These are phyloP conservation scores for Globia sparganii DNA, from an alignment of 2,888 invertebrate species.

Conservation along the genomic window DNA sequence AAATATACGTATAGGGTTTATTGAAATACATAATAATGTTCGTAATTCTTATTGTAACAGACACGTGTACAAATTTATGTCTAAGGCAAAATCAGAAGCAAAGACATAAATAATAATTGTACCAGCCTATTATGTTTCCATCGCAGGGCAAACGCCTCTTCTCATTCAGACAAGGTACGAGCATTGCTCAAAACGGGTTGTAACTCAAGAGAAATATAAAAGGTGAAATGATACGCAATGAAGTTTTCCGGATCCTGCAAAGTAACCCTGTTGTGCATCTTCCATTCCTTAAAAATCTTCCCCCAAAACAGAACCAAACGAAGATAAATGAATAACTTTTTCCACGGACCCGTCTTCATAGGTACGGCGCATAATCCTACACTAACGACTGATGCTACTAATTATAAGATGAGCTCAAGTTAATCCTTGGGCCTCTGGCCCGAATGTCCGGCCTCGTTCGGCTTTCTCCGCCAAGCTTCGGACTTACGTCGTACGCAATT, in stretches of 20 bases:
- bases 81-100: too few species aligned
- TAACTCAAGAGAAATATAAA: neutral
- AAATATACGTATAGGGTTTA: too few species aligned
- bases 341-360: slow-evolving; percentile 36
- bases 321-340: slow-evolving; percentile 44
- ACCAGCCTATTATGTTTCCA: too few species aligned
- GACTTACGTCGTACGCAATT: slow-evolving; percentile 67
- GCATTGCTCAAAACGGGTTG: too few species aligned
- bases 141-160: too few species aligned
- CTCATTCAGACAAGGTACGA: too few species aligned
- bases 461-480: slow-evolving; percentile 63
- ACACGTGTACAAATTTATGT: too few species aligned
- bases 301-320: slow-evolving; percentile 1
- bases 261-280: neutral
- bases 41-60: too few species aligned
- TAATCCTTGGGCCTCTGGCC: slow-evolving; percentile 65
- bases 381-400: slow-evolving; percentile 65
- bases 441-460: slow-evolving; percentile 53
- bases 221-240: neutral
- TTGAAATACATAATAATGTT: too few species aligned
- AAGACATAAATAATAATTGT: too few species aligned
- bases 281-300: neutral
- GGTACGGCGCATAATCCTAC: slow-evolving; percentile 59
- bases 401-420: slow-evolving; percentile 75
- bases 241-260: neutral